These are phyloP conservation scores for Himalopsyche japonica DNA, from an alignment of 2,888 invertebrate genomes.

Conservation along the genomic window DNA sequence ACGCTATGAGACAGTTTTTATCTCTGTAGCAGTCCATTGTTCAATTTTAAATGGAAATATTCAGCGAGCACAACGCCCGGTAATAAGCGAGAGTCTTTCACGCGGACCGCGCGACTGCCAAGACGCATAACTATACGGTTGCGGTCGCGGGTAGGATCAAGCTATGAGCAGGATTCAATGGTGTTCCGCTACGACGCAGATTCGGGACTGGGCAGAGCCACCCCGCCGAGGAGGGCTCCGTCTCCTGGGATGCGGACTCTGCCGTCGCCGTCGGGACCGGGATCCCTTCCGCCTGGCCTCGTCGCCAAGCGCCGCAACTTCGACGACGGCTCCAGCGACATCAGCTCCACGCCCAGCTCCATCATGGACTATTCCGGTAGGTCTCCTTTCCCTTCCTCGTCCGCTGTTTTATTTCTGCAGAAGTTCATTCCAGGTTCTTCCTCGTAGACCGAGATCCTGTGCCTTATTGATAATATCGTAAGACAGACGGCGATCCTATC, in stretches of 20 bases:
- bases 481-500: too few relatives aligned
- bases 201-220: conserved; percentile 84
- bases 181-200: conserved; percentile 65
- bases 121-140: conserved; percentile 11
- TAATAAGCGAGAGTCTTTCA: not conserved
- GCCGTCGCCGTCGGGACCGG: conserved; percentile 84
- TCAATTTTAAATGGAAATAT: too few relatives aligned
- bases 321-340: conserved; percentile 82
- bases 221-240: conserved; percentile 84
- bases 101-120: not conserved
- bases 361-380: conserved; percentile 86
- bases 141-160: conserved; percentile 53
- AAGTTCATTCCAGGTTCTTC: not conserved
- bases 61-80: too few relatives aligned
- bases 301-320: conserved; percentile 72
- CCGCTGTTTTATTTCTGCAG: not conserved
- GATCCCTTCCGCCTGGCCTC: conserved; percentile 75
- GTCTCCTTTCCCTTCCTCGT: conserved; percentile 43
- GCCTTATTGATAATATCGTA: too few relatives aligned
- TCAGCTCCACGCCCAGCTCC: conserved; percentile 80
- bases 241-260: conserved; percentile 84
- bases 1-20: too few relatives aligned
- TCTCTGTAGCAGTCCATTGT: too few relatives aligned
- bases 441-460: not conserved
- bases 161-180: conserved; percentile 62